Base-by-base conservation (phyloP, 2,888 invertebrate genomes). In the Drosophila heteroneura region DNA sequence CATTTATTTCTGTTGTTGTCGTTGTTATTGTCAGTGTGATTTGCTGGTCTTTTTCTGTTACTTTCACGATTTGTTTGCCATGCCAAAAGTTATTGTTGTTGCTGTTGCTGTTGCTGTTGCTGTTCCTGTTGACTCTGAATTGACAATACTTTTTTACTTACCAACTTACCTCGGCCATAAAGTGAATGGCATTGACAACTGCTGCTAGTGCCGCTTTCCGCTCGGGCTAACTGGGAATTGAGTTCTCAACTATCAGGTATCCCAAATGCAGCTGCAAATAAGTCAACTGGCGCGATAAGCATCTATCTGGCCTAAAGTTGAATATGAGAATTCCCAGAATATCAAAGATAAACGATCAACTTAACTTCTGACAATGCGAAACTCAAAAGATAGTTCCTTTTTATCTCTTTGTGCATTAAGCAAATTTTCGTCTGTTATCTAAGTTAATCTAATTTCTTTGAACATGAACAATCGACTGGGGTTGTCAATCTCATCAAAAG, bases 161-260 rank as follows among this genome's bases (percentile, higher is more conserved):
- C 74, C 76, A 65, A 75, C 67, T 60, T 74, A 33, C 39, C 71
- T 58, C 53, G 35, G 44, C 61, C 44, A 33, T 67, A 70, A 90
- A 85, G 90, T 88, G 85, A 90, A 90, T 79, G 90, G 79, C 88
- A 66, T 52, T 68, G 83, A 57, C 77, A 76, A 62, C 33, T 44
- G 41, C 10, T 30, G 60, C 10, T 37, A 12, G 12, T 60, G 60
- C n/a, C 22, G 68, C 68, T 68, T 70, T 35, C 60, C 28, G 37
- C 39, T 60, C 51, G 37, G 28, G 39, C 64, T 59, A 68, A 52
- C 70, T 81, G 81, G 44, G 53, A 81, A 77, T 77, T 77, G 81
- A 77, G 77, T 77, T 64, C 81, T 77, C 81, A 85, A 83, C 83
- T 82, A 78, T 90, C 83, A 62, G 74, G 85, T 85, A 65, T 74